A percentile compares a stretch with the other conserved stretches of the same genome.
phyloP scores from a whole-genome alignment of 1,140 invertebrate genomes.

The Ericerus pela region DNA sequence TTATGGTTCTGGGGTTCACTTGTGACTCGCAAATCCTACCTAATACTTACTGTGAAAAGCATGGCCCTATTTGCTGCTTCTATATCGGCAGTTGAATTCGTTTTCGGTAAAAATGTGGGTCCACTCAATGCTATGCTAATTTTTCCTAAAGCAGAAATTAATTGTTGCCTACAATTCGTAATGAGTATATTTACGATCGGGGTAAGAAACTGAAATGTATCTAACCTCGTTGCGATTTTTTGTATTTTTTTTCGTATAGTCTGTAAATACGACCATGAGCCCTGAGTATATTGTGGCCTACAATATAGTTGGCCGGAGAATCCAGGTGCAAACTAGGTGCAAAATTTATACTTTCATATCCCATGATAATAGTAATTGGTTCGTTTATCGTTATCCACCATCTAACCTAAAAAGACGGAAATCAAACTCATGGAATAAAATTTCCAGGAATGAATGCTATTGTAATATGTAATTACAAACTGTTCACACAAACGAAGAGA shows the following conservation, averaged over 20 bases:
- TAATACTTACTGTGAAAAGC: conserved; percentile 30
- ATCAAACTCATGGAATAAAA: not conserved
- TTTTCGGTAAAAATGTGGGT: conserved; percentile 33
- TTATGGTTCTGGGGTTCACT: no score
- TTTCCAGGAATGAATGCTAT: not conserved
- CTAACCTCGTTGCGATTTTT: conserved; percentile 38
- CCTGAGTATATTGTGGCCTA: conserved; percentile 43
- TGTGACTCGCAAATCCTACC: no score
- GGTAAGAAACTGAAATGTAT: no score
- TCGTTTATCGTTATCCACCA: conserved; percentile 59
- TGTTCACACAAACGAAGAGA: no score
- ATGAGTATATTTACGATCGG: not conserved
- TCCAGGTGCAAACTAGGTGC: conserved; percentile 34
- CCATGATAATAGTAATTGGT: conserved; percentile 46
- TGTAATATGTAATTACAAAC: no score
- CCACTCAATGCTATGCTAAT: conserved; percentile 37
- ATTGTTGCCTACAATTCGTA: not conserved
- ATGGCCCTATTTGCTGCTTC: conserved; percentile 34
- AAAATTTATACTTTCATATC: conserved; percentile 36
- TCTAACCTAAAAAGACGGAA: conserved; percentile 29
- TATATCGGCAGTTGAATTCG: conserved; percentile 29
- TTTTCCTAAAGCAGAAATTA: conserved; percentile 26
- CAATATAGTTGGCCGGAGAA: conserved; percentile 39
- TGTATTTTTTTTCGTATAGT: conserved; percentile 47
- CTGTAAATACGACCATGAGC: conserved; percentile 47